A percentile compares a stretch with the other conserved stretches of the same genome.
Conservation (phyloP, 2,113 vertebrate genomes). For the Anser cygnoides region DNA sequence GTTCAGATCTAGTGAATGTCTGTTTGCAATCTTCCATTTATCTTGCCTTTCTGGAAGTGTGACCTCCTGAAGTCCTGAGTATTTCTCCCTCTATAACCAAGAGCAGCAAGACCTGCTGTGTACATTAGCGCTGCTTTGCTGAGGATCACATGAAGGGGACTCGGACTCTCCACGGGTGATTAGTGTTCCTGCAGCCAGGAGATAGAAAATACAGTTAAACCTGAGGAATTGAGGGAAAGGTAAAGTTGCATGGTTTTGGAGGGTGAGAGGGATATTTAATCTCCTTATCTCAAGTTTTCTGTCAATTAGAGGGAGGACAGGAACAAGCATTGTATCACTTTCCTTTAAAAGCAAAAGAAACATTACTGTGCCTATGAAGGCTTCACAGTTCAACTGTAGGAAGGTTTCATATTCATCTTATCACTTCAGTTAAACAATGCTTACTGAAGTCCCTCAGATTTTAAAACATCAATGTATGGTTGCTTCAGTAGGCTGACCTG, state of each 20-base stretch:
- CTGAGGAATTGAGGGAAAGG: rapidly evolving
- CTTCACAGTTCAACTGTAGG: background rate
- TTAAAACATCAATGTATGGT: background rate
- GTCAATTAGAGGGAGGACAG: background rate
- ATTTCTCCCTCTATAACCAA: background rate
- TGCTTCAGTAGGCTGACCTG: background rate
- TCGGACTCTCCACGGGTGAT: background rate
- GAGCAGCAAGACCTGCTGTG: background rate
- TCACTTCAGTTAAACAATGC: background rate
- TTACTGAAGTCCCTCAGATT: background rate
- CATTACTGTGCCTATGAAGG: background rate
- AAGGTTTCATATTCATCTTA: background rate
- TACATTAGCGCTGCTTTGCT: background rate
- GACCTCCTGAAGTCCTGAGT: background rate
- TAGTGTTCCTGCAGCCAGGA: background rate
- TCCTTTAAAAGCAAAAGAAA: background rate
- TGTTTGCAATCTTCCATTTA: background rate
- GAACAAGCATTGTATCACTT: background rate
- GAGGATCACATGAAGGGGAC: background rate
- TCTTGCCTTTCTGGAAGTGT: background rate
- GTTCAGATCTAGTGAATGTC: background rate
- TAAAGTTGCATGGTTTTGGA: background rate
- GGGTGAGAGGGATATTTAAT: background rate
- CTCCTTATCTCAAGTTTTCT: background rate
- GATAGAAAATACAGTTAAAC: background rate